Evolutionary conservation across 2,113 vertebrate genomes (phyloP).

Genomic region (Polypterus senegalus): DNA sequence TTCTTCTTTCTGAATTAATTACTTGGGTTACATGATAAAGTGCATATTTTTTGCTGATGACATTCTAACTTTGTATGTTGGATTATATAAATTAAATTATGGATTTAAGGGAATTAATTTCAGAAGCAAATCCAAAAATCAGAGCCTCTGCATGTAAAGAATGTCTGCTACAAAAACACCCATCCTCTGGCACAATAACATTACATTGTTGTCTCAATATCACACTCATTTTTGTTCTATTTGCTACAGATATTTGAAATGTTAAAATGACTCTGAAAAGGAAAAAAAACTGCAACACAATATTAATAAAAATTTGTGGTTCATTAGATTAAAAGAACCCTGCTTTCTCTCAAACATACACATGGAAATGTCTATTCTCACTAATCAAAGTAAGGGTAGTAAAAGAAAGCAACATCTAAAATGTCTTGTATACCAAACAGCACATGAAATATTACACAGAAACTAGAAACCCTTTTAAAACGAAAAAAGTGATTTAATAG

Average conservation of each 20-base stretch:
- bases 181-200: not conserved
- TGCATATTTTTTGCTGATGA: not conserved
- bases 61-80: not conserved
- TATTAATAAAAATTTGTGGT: no score
- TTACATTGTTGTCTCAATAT: not conserved
- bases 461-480: constrained; percentile 26
- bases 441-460: constrained; percentile 31
- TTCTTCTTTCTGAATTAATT: constrained; percentile 22
- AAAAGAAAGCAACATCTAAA: constrained; percentile 4
- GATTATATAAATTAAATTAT: not conserved
- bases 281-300: not conserved
- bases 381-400: constrained; percentile 13
- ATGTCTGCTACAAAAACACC: not conserved
- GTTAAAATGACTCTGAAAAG: constrained; percentile 15
- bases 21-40: not conserved
- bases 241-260: not conserved
- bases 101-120: no score
- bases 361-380: constrained; percentile 18
- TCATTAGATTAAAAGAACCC: not conserved
- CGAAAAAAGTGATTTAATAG: constrained; percentile 7
- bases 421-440: constrained; percentile 10
- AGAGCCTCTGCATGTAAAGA: not conserved
- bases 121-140: not conserved
- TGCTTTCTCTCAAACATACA: constrained; percentile 12
- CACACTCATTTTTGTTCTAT: not conserved